Percentiles rank a stretch among this genome's conserved stretches.
Conservation (phyloP, 1,140 invertebrate species). For the Heliconius nattereri region DNA sequence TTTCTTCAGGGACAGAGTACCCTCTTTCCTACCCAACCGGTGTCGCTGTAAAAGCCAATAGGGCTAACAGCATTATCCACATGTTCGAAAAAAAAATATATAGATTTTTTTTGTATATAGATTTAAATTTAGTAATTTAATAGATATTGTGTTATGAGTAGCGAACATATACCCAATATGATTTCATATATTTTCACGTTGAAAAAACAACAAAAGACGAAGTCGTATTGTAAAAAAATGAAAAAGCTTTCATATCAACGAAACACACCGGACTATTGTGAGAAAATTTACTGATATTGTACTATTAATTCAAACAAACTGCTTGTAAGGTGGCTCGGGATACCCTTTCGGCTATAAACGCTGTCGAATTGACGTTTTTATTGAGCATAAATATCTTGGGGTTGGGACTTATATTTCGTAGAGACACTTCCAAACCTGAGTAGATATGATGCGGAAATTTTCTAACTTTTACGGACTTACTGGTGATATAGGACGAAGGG, state of each 20-base stretch:
- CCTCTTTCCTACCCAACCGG: no score
- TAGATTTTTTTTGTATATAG: no score
- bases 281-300: conserved; percentile 42
- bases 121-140: no score
- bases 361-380: conserved; percentile 52
- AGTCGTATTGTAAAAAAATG: not conserved
- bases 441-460: conserved; percentile 17
- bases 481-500: not conserved
- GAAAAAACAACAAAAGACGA: not conserved
- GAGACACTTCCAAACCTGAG: conserved; percentile 36
- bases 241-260: conserved; percentile 6
- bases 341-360: conserved; percentile 48
- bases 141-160: no score
- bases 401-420: conserved; percentile 41
- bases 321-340: conserved; percentile 43
- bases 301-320: conserved; percentile 50
- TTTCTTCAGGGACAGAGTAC: no score
- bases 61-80: no score
- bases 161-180: no score
- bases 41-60: no score
- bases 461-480: conserved; percentile 6
- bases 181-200: not conserved
- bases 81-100: no score
- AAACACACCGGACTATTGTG: conserved; percentile 20
- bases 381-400: conserved; percentile 48